A percentile compares a stretch with the other conserved stretches of the same genome.
Evolutionary conservation across 2,113 vertebrate species (phyloP).

Genomic region (Carassius carassius): DNA sequence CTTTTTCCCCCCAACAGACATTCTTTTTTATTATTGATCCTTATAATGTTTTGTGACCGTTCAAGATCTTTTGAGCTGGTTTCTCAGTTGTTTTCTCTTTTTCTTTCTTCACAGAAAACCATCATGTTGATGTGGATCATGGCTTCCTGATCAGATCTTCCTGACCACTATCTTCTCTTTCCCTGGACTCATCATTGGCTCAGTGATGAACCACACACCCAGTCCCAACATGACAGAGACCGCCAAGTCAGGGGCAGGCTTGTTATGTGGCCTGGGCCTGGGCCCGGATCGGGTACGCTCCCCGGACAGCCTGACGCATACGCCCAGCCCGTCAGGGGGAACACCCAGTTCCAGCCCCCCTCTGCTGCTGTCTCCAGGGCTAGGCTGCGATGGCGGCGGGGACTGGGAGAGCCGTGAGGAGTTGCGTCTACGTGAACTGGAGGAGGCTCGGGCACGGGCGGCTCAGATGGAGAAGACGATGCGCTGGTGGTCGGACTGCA

Average conservation of each 20-base stretch:
- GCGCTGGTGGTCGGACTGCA: conserved; percentile 99
- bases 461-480: conserved; percentile 99
- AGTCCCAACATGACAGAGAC: conserved; percentile 76
- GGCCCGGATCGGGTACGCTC: conserved; percentile 81
- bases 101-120: conserved; percentile 41
- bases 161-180: conserved; percentile 28
- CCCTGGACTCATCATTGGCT: conserved; percentile 46
- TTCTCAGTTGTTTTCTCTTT: background rate
- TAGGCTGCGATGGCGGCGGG: conserved; percentile 71
- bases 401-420: conserved; percentile 98
- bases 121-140: conserved; percentile 31
- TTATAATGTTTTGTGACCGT: background rate
- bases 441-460: conserved; percentile 90
- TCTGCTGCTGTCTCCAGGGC: conserved; percentile 74
- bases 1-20: no score
- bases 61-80: no score
- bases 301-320: conserved; percentile 80
- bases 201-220: conserved; percentile 78
- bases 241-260: conserved; percentile 66
- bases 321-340: conserved; percentile 83
- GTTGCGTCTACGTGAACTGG: conserved; percentile 91
- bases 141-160: conserved; percentile 15
- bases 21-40: background rate
- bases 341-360: conserved; percentile 86
- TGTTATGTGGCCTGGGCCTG: conserved; percentile 83